These are phyloP conservation scores for Turnix velox DNA, from an alignment of 2,113 vertebrate genomes.

Conservation along the genomic window DNA sequence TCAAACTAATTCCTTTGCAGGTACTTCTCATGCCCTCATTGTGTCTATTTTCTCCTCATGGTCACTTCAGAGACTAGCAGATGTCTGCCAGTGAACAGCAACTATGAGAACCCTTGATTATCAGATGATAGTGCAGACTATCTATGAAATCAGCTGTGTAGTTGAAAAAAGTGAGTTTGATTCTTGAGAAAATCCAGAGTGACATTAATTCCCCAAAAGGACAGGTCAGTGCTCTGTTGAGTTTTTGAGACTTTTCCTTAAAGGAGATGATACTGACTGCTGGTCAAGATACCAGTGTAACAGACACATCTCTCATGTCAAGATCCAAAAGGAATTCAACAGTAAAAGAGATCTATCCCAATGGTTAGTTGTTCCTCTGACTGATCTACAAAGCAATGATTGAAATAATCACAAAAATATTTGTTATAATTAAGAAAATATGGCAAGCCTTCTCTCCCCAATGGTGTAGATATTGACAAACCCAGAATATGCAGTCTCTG, in stretches of 20 bases:
- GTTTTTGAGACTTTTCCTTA: neutral
- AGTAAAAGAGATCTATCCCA: neutral
- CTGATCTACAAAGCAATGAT: neutral
- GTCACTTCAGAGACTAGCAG: neutral
- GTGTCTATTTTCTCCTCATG: neutral
- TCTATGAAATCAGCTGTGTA: neutral
- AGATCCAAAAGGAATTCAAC: neutral
- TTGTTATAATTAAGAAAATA: neutral
- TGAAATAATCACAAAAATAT: neutral
- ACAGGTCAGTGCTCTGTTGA: neutral
- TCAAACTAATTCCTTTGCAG: neutral
- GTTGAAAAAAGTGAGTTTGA: neutral
- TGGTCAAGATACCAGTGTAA: neutral
- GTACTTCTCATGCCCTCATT: neutral
- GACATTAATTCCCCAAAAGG: neutral
- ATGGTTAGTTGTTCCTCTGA: neutral
- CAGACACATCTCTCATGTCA: neutral
- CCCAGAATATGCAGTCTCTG: neutral
- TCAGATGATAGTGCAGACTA: neutral
- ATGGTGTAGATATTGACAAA: neutral
- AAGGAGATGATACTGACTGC: neutral
- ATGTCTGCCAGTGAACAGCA: neutral
- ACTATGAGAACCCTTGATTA: neutral
- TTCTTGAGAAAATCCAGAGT: neutral
- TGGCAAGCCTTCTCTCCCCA: neutral